Conservation (phyloP, 2,113 vertebrate species). For the human region GRCh38 chr14:52608001-52608500, state of each 20-base stretch:
- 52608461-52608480: background rate
- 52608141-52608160: background rate
- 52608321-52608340: background rate
- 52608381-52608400: background rate
- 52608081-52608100: background rate
- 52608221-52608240: background rate
- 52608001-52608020: background rate
- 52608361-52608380: background rate
- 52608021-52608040: background rate
- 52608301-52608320: background rate
- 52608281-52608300: background rate
- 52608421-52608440: background rate
- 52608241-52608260: background rate
- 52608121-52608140: background rate
- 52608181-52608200: background rate
- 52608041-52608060: background rate
- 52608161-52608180: background rate
- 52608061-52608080: background rate
- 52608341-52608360: background rate
- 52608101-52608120: background rate
- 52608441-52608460: background rate
- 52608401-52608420: background rate
- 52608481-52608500: background rate
- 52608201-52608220: background rate
- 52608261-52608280: background rate